phyloP scores from a whole-genome alignment of 2,888 invertebrate species.

The Limulus polyphemus region DNA sequence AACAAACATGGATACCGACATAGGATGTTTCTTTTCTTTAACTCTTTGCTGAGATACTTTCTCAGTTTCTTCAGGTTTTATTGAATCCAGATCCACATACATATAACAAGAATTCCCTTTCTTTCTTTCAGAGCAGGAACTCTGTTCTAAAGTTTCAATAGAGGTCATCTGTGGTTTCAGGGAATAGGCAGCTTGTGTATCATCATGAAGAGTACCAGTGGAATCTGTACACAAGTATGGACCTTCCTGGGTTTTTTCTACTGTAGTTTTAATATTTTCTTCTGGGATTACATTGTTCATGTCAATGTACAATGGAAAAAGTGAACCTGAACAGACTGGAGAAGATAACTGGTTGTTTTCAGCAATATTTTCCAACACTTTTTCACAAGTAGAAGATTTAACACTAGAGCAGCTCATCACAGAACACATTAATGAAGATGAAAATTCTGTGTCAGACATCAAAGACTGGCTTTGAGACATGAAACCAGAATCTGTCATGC shows the following conservation, averaged over 20 bases:
- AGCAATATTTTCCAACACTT: too few species aligned
- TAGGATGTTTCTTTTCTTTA: constrained; percentile 7
- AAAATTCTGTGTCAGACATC: constrained; percentile 15
- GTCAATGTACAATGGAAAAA: constrained; percentile 23
- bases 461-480: constrained; percentile 16
- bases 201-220: too few species aligned
- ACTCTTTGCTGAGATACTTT: neutral
- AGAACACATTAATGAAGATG: constrained; percentile 15
- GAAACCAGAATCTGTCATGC: constrained; percentile 23
- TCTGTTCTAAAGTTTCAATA: too few species aligned
- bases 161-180: too few species aligned
- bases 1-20: constrained; percentile 21
- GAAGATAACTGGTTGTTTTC: too few species aligned
- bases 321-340: constrained; percentile 11
- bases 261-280: neutral
- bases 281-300: constrained; percentile 16
- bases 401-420: constrained; percentile 1
- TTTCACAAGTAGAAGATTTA: too few species aligned
- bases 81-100: constrained; percentile 21
- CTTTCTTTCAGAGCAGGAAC: too few species aligned
- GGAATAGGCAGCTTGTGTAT: too few species aligned
- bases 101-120: constrained; percentile 15
- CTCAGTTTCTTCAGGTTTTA: constrained; percentile 6
- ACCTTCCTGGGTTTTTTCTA: constrained; percentile 8
- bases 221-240: too few species aligned